Base-by-base conservation (phyloP, 2,113 vertebrate genomes). In the Indicator maculatus region DNA sequence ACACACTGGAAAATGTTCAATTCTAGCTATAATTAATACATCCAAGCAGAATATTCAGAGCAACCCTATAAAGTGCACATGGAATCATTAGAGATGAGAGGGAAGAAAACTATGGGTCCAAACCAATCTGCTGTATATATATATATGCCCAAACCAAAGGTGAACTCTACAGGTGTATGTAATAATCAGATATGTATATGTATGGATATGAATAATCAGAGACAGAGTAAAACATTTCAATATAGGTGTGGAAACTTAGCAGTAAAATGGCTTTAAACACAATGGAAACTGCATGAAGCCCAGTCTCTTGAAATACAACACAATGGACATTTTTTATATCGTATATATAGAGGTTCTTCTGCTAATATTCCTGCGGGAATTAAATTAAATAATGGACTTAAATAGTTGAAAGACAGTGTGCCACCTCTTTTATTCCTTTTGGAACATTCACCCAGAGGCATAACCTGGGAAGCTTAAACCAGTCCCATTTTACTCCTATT, bases 401-500 rank as follows among this genome's bases (percentile, higher is more conserved):
- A 66, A 59, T 8, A 85, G 30, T 30, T 79, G 56, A 88, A 91
- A 88, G 47, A 60, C 5, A 65, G 15, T 30, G 6, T 77, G 7
- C 18, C 39, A 69, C 47, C 18, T 93, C 36, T 88, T 91, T 83
- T 52, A 86, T 84, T 96, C 4, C 2, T 86, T 66, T 80, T 83
- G 52, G 64, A 83, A 36, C 15, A 75, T 86, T 96, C 82, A 53
- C 47, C 47, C 4, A 26, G 72, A 93, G 52, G 80, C 73, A 96
- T 58, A 84, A 90, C 13, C 64, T 66, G 44, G 45, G 60, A 78
- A 90, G 59, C 30, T 53, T 93, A 90, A 93, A 95, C 92, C 24
- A 26, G 71, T 70, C 39, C 65, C 26, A 65, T 92, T 96, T 96
- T 77, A 79, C 84, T 95, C 91, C 65, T 92, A 27, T 96, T 97